These are phyloP conservation scores for Cyclura pinguis DNA, from an alignment of 2,797 vertebrate species.

Conservation along the genomic window DNA sequence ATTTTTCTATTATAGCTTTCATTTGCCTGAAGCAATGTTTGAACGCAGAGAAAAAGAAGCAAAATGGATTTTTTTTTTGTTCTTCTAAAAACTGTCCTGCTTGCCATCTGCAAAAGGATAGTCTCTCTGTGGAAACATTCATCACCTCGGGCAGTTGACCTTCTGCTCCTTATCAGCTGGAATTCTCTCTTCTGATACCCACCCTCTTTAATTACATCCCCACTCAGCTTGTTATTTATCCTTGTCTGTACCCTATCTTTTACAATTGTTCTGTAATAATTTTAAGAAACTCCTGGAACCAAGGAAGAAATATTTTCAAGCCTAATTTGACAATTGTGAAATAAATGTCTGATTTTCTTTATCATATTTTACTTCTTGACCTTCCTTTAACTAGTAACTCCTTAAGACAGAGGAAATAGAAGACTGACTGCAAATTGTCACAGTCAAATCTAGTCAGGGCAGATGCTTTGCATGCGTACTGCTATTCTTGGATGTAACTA, in stretches of 20 bases:
- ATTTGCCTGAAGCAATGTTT: background rate
- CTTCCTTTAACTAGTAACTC: background rate
- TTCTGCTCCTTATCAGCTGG: slow-evolving; percentile 61
- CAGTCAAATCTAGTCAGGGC: no score
- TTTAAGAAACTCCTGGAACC: background rate
- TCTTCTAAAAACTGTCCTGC: slow-evolving; percentile 55
- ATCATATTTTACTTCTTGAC: background rate
- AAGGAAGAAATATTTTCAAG: background rate
- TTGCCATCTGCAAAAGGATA: slow-evolving; percentile 42
- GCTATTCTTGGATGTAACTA: no score
- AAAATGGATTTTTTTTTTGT: slow-evolving; percentile 50
- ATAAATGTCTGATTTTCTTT: background rate
- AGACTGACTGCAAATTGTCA: background rate
- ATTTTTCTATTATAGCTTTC: background rate
- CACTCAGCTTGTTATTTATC: slow-evolving; percentile 71
- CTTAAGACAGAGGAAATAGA: background rate
- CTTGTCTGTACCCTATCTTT: slow-evolving; percentile 52
- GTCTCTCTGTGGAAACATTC: slow-evolving; percentile 60
- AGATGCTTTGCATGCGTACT: no score
- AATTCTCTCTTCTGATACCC: slow-evolving; percentile 65
- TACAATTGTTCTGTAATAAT: background rate
- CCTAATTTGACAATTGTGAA: background rate
- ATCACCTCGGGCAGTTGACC: slow-evolving; percentile 66
- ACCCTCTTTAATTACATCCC: slow-evolving; percentile 72
- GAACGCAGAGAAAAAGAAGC: slow-evolving; percentile 44